These are phyloP conservation scores for Drosophila saltans DNA, from an alignment of 1,140 invertebrate genomes.

Conservation along the genomic window DNA sequence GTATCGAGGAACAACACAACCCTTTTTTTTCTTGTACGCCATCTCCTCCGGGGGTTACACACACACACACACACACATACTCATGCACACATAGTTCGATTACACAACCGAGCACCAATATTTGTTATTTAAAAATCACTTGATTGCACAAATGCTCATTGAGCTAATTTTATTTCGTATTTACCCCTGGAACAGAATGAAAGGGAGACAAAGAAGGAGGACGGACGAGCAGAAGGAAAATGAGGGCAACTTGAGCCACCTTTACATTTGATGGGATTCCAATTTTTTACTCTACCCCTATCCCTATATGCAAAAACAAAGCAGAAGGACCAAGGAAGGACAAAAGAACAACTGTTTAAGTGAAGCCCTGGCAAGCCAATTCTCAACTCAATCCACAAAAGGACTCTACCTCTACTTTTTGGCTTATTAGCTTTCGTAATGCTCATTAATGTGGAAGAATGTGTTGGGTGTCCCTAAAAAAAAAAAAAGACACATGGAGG, in stretches of 20 bases:
- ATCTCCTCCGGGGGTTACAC: constrained; percentile 40
- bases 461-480: constrained; percentile 9
- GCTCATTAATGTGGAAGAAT: constrained; percentile 12
- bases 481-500: not conserved
- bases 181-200: constrained; percentile 12
- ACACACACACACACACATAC: constrained; percentile 1
- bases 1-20: constrained; percentile 35
- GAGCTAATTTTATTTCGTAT: constrained; percentile 76
- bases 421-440: constrained; percentile 9
- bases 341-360: constrained; percentile 27
- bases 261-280: constrained; percentile 75
- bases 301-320: constrained; percentile 43
- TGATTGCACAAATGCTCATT: constrained; percentile 82
- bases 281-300: constrained; percentile 18
- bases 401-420: not conserved
- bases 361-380: constrained; percentile 2
- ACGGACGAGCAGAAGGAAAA: not conserved
- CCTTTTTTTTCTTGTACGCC: constrained; percentile 34
- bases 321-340: not conserved
- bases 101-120: constrained; percentile 28
- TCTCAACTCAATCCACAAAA: not conserved
- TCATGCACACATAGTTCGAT: constrained; percentile 1
- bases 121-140: constrained; percentile 76
- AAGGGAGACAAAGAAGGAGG: not conserved
- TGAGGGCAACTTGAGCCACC: constrained; percentile 61